Base-by-base conservation (phyloP, 1,140 invertebrate genomes). In the Bilobella aurantiaca region DNA sequence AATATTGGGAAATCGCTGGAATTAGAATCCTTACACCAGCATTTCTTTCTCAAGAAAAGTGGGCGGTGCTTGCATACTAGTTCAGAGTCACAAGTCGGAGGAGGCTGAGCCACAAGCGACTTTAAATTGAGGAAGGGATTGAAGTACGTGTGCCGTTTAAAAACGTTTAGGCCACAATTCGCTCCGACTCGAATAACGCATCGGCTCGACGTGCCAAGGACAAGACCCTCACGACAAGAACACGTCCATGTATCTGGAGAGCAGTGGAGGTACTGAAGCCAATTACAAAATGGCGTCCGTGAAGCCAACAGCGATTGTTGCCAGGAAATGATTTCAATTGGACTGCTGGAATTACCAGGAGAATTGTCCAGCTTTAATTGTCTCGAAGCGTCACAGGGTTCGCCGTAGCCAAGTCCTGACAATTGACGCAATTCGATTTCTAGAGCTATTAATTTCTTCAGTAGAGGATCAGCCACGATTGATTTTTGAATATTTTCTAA, bases 31-130 rank as follows among this genome's bases (percentile, higher is more conserved):
- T 8, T 53, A 23, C 49, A 53, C 49, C 49, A 53, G 21, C 49
- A 53, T 53, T 53, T 53, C 23, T 23, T 53, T 23, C 25, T 53
- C 14, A 53, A 53, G 49, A 53, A 53, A 53, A 53, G 49, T 12
- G 12, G 12, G 23, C 49, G 49, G 12, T 53, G 49, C 14, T 5
- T 53, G 25, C 49, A 53, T 12, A 3, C 25, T 3, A 53, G 23
- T 12, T 23, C 12, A 5, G 8, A 23, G 49, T 5, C 49, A 53
- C 49, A 53, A 5, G 8, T 12, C 5, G 49, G 49, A 5, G 49
- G 49, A 23, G 49, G 49, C 23, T 53, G 49, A 5, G 25, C 12
- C 5, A 23, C 12, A 23, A 53, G 23, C 5, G 49, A 53, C 23
- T 53, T 53, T 8, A 23, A 12, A 23, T 53, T 53, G 12, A 53